Evolutionary conservation across 2,113 vertebrate genomes (phyloP).

Genomic region (Menidia beryllina): DNA sequence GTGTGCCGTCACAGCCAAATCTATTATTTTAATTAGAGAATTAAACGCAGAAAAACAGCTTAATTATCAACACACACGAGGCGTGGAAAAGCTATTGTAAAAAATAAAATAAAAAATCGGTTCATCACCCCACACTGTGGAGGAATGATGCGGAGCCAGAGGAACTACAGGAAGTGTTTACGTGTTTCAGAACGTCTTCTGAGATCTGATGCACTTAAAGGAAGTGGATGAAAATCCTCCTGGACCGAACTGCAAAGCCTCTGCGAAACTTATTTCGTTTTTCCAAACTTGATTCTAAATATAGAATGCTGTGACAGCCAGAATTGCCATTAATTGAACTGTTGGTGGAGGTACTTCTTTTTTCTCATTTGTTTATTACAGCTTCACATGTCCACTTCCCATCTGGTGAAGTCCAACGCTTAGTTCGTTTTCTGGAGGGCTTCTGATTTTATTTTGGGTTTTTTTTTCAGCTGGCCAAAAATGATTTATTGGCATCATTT

Average conservation of each 20-base stretch:
- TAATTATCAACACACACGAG: neutral
- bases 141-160: neutral
- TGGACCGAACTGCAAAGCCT: neutral
- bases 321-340: too few relatives aligned
- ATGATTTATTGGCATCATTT: conserved; percentile 23
- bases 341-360: too few relatives aligned
- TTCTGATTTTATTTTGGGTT: too few relatives aligned
- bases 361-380: too few relatives aligned
- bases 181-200: too few relatives aligned
- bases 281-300: neutral
- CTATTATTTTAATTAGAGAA: neutral
- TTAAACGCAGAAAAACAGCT: neutral
- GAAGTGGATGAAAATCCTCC: neutral
- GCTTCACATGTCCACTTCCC: neutral
- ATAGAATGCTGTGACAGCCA: too few relatives aligned
- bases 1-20: neutral
- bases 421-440: conserved; percentile 21
- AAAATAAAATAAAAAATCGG: too few relatives aligned
- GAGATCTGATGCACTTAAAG: too few relatives aligned
- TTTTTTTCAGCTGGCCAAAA: neutral
- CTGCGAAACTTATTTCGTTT: neutral
- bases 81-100: neutral
- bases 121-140: too few relatives aligned
- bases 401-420: conserved; percentile 4
- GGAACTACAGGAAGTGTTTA: neutral